A percentile compares a stretch with the other conserved stretches of the same genome.
Conservation (phyloP, 2,113 vertebrate species). For the Oryctolagus cuniculus region DNA sequence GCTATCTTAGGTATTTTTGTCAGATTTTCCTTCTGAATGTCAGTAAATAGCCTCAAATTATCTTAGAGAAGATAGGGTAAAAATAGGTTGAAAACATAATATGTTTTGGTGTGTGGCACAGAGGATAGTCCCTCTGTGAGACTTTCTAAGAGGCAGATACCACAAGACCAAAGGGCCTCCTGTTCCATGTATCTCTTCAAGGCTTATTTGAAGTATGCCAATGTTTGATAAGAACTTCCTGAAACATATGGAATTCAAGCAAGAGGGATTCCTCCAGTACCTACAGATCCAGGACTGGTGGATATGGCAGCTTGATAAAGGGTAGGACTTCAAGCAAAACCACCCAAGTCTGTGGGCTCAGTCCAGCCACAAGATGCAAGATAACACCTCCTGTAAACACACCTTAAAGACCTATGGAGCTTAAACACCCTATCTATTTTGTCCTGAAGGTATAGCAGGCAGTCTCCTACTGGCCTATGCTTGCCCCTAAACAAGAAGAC, state of each 20-base stretch:
- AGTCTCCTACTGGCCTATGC: constrained; percentile 14
- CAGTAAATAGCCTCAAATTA: constrained; percentile 9
- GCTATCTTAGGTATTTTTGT: constrained; percentile 13
- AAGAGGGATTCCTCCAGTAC: background rate
- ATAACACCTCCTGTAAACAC: background rate
- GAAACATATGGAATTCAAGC: constrained; percentile 42
- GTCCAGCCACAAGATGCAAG: constrained; percentile 30
- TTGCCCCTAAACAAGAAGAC: background rate
- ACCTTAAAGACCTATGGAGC: background rate
- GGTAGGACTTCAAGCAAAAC: constrained; percentile 47
- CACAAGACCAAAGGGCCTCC: background rate
- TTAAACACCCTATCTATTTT: constrained; percentile 23
- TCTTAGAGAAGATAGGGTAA: constrained; percentile 42
- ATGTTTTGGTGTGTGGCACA: background rate
- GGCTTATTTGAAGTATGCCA: background rate
- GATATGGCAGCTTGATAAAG: constrained; percentile 47
- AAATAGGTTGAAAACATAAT: constrained; percentile 42
- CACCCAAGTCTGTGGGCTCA: background rate
- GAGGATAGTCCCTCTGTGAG: background rate
- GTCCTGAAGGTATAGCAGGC: constrained; percentile 8
- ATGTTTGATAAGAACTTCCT: constrained; percentile 1
- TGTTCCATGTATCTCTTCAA: constrained; percentile 31
- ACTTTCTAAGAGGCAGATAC: constrained; percentile 47
- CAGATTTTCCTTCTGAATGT: constrained; percentile 27
- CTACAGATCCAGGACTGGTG: background rate